These are phyloP conservation scores for Morelia viridis DNA, from an alignment of 2,797 vertebrate genomes.

Conservation along the genomic window DNA sequence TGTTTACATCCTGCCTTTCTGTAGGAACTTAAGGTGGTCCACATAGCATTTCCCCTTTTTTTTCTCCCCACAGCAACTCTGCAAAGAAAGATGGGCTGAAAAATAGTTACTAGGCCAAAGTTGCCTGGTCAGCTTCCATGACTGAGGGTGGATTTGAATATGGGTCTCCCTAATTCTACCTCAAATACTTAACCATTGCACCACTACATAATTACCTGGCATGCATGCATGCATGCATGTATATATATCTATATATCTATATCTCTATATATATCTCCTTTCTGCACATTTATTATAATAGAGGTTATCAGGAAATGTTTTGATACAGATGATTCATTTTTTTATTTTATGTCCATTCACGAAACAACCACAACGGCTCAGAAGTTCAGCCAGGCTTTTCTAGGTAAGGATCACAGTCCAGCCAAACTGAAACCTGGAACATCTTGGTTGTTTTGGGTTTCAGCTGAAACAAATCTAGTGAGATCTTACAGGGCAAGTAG, in stretches of 20 bases:
- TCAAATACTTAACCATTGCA: background rate
- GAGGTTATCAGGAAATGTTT: background rate
- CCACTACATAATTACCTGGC: background rate
- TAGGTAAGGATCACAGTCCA: background rate
- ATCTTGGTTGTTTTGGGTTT: background rate
- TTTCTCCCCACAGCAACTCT: background rate
- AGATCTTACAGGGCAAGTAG: background rate
- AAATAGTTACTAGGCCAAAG: background rate
- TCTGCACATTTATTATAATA: background rate
- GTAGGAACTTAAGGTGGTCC: background rate
- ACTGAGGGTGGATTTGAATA: background rate
- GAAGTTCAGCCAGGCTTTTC: background rate
- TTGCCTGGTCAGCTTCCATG: background rate
- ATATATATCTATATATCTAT: background rate
- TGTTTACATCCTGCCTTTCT: background rate
- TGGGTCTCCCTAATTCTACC: background rate
- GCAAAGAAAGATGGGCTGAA: background rate
- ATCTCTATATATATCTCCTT: background rate
- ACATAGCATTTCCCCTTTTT: background rate
- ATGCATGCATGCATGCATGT: no score
- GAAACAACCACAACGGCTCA: background rate
- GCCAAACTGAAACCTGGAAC: background rate
- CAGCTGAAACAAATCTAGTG: background rate
- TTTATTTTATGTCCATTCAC: background rate
- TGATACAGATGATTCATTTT: background rate